These are phyloP conservation scores for Crossoptilon crossoptilon DNA, from an alignment of 2,797 vertebrate genomes.

Conservation along the genomic window DNA sequence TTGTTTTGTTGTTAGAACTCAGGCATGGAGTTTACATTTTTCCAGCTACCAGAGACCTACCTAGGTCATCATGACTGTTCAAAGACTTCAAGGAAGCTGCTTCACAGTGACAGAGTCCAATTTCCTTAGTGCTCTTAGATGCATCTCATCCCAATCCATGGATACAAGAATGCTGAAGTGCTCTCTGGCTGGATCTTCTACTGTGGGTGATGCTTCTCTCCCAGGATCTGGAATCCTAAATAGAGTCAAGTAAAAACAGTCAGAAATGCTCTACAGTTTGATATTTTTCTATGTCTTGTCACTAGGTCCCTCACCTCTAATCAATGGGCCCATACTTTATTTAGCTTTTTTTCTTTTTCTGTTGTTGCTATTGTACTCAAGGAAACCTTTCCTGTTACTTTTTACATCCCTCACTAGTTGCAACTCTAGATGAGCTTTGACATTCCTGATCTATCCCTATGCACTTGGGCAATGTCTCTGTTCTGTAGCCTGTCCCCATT, in stretches of 20 bases:
- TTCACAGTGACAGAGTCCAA: background rate
- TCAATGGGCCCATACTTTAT: background rate
- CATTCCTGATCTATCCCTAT: background rate
- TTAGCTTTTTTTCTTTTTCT: background rate
- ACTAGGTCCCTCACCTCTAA: background rate
- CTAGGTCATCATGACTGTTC: background rate
- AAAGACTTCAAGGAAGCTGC: background rate
- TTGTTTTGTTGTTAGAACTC: background rate
- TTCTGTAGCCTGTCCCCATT: background rate
- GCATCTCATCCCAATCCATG: background rate
- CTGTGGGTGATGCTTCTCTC: background rate
- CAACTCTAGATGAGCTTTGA: background rate
- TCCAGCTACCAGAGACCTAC: background rate
- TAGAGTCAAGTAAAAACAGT: background rate
- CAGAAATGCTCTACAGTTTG: background rate
- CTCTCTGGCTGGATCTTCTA: background rate
- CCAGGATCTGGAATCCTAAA: background rate
- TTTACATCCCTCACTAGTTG: background rate
- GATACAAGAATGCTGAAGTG: background rate
- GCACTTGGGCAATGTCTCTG: background rate
- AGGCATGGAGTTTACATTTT: background rate
- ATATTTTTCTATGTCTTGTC: background rate
- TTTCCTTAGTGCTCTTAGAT: background rate
- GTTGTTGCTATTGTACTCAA: background rate
- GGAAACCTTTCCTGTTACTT: background rate